Evolutionary conservation across 64 coral and sea anemone genomes (phyloP), one percentile per base, ranked within the genome.

Genomic region (Actinia equina): DNA sequence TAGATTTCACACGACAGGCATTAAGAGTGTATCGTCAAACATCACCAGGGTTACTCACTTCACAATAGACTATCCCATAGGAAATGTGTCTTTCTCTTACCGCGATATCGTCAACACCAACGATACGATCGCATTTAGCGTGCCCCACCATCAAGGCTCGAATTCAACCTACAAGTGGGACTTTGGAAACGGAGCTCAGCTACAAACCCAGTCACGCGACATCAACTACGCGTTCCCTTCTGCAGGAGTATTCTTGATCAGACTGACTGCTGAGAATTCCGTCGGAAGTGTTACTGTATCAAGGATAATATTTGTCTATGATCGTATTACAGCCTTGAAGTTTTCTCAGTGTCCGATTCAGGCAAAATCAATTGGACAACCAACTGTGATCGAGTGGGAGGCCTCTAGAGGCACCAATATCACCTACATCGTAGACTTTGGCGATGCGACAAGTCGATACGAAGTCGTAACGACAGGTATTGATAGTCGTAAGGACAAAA

Each of bases 361-460:
- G 77, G 94, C 94, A 16, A 90, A 81, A 69, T 91, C 91, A 43
- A 19, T 93, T 20, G 94, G 91, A 17, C 52, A 58, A 2, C 26
- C 79, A 59, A 97, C 85, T 6, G 59, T 86, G 37, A 87, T 97
- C 1, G 57, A 85, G 30, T 97, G 94, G 94, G 88, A 97, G 62
- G 52, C 89, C 42, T 76, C 89, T 3, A 27, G 85, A 74, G 91
- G 94, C 13, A 97, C 94, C 3, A 97, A 97, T 25, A 56, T 93
- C 5, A 97, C 94, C 6, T 97, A 82, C 44, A 79, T 93, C 18
- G 91, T 97, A 15, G 88, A 97, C 71, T 97, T 97, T 19, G 94
- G 94, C 52, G 94, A 97, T 77, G 91, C 52, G 6, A 82, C 87
- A 26, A 46, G 67, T 16, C 84, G 79, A 25, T 58, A 86, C 12